phyloP scores from a whole-genome alignment of 1,140 invertebrate genomes.

The Drosophila triauraria region DNA sequence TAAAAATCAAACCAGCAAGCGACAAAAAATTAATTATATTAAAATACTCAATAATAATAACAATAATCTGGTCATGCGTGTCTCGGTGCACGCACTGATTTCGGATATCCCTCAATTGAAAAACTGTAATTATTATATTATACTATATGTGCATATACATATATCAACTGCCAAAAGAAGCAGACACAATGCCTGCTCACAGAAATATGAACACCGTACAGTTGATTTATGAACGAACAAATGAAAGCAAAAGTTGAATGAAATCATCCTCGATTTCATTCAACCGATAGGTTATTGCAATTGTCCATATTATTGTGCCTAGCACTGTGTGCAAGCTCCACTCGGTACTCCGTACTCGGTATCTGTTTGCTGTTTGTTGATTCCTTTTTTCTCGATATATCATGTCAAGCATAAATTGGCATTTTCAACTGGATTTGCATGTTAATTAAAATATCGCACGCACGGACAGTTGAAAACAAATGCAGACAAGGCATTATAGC shows the following conservation, averaged over 20 bases:
- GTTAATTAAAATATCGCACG: slow-evolving; percentile 80
- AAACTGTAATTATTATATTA: slow-evolving; percentile 75
- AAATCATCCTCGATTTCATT: slow-evolving; percentile 32
- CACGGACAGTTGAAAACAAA: slow-evolving; percentile 81
- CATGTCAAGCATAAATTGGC: slow-evolving; percentile 83
- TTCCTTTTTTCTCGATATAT: slow-evolving; percentile 64
- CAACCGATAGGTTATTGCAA: slow-evolving; percentile 14
- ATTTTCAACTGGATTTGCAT: slow-evolving; percentile 83
- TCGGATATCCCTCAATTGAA: slow-evolving; percentile 55
- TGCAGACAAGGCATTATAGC: slow-evolving; percentile 75
- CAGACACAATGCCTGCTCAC: slow-evolving; percentile 4
- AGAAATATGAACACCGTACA: background rate
- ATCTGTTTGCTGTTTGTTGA: slow-evolving; percentile 44
- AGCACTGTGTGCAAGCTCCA: slow-evolving; percentile 20
- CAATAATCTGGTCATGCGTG: slow-evolving; percentile 62
- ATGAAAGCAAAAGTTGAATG: slow-evolving; percentile 41
- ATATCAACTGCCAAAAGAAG: background rate
- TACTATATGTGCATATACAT: slow-evolving; percentile 36
- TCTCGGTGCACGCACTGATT: slow-evolving; percentile 55
- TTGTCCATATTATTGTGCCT: slow-evolving; percentile 43
- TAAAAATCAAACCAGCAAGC: slow-evolving; percentile 62
- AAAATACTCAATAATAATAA: slow-evolving; percentile 67
- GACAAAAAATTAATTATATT: slow-evolving; percentile 64
- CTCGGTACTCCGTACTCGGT: slow-evolving; percentile 8
- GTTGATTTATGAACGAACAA: slow-evolving; percentile 35